phyloP scores from a whole-genome alignment of 2,888 invertebrate species.

The Aspidiotus destructor region DNA sequence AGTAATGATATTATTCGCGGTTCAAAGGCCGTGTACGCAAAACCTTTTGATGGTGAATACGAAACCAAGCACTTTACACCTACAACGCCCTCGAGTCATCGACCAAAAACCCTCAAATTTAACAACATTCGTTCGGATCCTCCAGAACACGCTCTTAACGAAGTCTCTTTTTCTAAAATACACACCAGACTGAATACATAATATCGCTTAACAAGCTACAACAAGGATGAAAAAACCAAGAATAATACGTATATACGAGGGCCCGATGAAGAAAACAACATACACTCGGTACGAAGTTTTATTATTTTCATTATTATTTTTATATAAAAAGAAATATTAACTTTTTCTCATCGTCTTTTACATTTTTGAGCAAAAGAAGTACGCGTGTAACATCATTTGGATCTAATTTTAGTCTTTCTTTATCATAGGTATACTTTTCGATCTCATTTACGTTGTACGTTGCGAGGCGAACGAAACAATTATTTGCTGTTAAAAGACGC shows the following conservation, averaged over 20 bases:
- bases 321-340: constrained; percentile 5
- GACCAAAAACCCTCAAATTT: constrained; percentile 30
- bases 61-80: constrained; percentile 29
- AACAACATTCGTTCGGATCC: constrained; percentile 26
- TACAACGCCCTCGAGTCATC: constrained; percentile 23
- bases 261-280: neutral
- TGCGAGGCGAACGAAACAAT: too few species aligned
- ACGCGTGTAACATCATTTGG: too few species aligned
- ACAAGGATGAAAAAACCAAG: constrained; percentile 12
- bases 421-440: too few species aligned
- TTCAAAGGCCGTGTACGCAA: constrained; percentile 28
- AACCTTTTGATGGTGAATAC: constrained; percentile 28
- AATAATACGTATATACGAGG: neutral
- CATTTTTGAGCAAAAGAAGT: too few species aligned
- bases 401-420: too few species aligned
- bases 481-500: neutral
- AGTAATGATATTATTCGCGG: constrained; percentile 30
- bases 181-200: constrained; percentile 27
- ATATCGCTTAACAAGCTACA: constrained; percentile 29
- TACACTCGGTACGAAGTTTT: neutral
- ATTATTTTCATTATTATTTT: constrained; percentile 9
- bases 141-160: constrained; percentile 25
- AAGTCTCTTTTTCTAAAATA: constrained; percentile 31
- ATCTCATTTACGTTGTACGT: too few species aligned
- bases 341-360: neutral